A percentile compares a stretch with the other conserved stretches of the same genome.
Evolutionary conservation across 2,888 invertebrate genomes (phyloP).

Genomic region (Labia minor): DNA sequence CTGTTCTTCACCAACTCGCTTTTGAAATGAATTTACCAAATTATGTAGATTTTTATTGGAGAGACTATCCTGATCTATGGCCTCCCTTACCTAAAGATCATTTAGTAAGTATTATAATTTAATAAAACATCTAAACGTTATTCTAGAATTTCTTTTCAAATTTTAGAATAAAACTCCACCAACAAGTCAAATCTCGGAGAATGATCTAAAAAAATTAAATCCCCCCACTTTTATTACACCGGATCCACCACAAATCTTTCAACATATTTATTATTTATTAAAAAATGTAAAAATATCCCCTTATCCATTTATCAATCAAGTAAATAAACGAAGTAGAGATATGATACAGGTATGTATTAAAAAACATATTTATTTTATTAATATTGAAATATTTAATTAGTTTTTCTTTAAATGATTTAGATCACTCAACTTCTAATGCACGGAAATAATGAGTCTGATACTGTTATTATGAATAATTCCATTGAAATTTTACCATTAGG

Average conservation of each 20-base stretch:
- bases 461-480: neutral
- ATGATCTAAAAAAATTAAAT: slow-evolving; percentile 46
- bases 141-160: neutral
- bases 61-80: slow-evolving; percentile 65
- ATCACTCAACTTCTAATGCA: neutral
- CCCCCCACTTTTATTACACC: slow-evolving; percentile 50
- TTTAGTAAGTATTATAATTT: slow-evolving; percentile 29
- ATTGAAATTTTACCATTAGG: neutral
- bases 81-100: slow-evolving; percentile 34
- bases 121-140: neutral
- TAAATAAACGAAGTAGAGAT: slow-evolving; percentile 62
- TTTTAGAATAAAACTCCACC: slow-evolving; percentile 22
- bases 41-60: slow-evolving; percentile 71
- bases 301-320: slow-evolving; percentile 61
- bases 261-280: slow-evolving; percentile 56
- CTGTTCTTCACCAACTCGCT: slow-evolving; percentile 63
- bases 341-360: slow-evolving; percentile 51
- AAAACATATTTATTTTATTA: slow-evolving; percentile 29
- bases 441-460: neutral
- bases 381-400: neutral
- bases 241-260: slow-evolving; percentile 60
- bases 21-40: slow-evolving; percentile 58
- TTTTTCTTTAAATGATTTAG: neutral
- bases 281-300: slow-evolving; percentile 41
- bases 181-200: slow-evolving; percentile 43